Evolutionary conservation across 2,888 invertebrate species (phyloP), one percentile per base, ranked within the genome.

Genomic region (Ethmia dodecea): DNA sequence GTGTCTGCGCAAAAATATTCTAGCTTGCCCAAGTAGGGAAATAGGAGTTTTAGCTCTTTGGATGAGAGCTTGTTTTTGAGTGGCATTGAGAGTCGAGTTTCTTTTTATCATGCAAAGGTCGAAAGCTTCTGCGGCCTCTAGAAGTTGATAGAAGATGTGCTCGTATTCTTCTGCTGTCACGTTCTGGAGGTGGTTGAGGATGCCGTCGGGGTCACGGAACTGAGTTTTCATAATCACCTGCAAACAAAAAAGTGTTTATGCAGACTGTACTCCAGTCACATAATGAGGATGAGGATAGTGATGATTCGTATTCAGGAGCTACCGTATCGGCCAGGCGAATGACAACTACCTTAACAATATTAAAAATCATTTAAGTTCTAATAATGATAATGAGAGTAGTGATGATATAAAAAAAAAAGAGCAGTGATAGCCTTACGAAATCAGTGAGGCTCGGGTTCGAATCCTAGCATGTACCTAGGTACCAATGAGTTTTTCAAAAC

Each of bases 201-300:
- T 91, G 20, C 95, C 95, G 59, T 93, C 92, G 0, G 94, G 94
- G 60, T 95, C 94, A 37, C 94, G 89, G 62, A 93, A 94, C 51
- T 94, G 94, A 5, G 93, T 93, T 71, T 94, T 93, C 88, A 94
- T 92, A 11, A 93, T 91, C 0, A 93, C 93, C 90, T 91, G 67
- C 0, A 46, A 44, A 37, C 6, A 3, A 31, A 39, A 33, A 11
- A 2, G 6, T 1, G 4, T n/a, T n/a, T n/a, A n/a, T n/a, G n/a
- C n/a, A n/a, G n/a, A n/a, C n/a, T n/a, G n/a, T n/a, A n/a, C n/a
- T n/a, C n/a, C n/a, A n/a, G n/a, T n/a, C n/a, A n/a, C n/a, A n/a
- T n/a, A n/a, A n/a, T n/a, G n/a, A n/a, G n/a, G n/a, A n/a, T n/a
- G n/a, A n/a, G n/a, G n/a, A n/a, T n/a, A n/a, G n/a, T n/a, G n/a